A percentile compares a stretch with the other conserved stretches of the same genome.
phyloP scores from a whole-genome alignment of 1,140 invertebrate species.

The Metaphire vulgaris region DNA sequence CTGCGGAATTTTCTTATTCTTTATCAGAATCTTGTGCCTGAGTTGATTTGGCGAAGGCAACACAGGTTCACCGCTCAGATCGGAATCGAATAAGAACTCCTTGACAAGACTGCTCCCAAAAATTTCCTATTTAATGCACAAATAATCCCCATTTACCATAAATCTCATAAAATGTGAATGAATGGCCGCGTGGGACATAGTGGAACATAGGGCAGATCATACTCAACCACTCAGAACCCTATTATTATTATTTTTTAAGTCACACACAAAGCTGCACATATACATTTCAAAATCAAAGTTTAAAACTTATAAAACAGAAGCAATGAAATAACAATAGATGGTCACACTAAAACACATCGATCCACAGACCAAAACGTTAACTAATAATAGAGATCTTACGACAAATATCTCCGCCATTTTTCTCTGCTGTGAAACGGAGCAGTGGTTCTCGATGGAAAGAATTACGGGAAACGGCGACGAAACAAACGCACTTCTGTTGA shows the following conservation, averaged over 20 bases:
- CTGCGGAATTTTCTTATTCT: slow-evolving; percentile 84
- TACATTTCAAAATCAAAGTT: too few species aligned
- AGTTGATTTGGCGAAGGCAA: slow-evolving; percentile 81
- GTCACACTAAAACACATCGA: too few species aligned
- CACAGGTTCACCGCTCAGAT: slow-evolving; percentile 76
- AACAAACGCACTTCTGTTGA: slow-evolving; percentile 82
- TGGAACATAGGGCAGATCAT: too few species aligned
- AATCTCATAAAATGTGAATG: too few species aligned
- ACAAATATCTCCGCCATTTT: slow-evolving; percentile 92
- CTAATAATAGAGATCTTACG: slow-evolving; percentile 58
- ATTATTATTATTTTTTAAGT: too few species aligned
- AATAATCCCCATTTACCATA: background rate
- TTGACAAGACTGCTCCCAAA: slow-evolving; percentile 88
- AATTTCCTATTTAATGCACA: slow-evolving; percentile 60
- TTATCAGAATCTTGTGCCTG: slow-evolving; percentile 94
- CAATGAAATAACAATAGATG: too few species aligned
- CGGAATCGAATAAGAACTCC: slow-evolving; percentile 78
- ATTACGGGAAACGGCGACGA: slow-evolving; percentile 86
- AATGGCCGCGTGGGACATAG: too few species aligned
- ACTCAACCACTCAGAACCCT: too few species aligned
- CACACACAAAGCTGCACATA: too few species aligned
- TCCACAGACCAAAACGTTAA: too few species aligned
- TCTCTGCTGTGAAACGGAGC: slow-evolving; percentile 80
- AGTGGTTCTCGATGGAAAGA: slow-evolving; percentile 95
- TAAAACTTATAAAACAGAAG: too few species aligned